Percentiles rank a stretch among this genome's conserved stretches.
Evolutionary conservation across 2,797 vertebrate species (phyloP).

Genomic region (Podargus strigoides): DNA sequence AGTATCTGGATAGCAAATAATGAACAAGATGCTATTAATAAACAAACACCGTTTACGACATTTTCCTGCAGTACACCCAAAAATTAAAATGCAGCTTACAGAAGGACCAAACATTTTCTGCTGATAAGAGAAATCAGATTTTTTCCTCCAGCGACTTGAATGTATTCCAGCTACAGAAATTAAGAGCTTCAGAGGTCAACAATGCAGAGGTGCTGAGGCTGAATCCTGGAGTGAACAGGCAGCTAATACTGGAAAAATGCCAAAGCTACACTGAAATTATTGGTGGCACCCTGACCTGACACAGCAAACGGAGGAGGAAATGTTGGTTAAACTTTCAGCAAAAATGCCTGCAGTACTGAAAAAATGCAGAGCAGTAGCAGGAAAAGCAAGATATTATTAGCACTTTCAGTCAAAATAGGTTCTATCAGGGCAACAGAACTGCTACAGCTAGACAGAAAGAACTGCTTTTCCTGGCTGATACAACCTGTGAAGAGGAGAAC

Average conservation of each 20-base stretch:
- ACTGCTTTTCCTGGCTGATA: background rate
- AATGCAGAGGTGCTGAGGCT: background rate
- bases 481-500: background rate
- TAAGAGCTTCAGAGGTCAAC: constrained; percentile 35
- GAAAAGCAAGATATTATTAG: constrained; percentile 22
- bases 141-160: background rate
- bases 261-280: background rate
- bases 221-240: background rate
- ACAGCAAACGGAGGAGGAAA: constrained; percentile 26
- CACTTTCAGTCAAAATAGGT: background rate
- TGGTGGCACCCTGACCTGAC: constrained; percentile 37
- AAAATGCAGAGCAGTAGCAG: background rate
- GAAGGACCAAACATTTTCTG: background rate
- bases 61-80: background rate
- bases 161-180: constrained; percentile 26
- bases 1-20: background rate
- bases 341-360: background rate
- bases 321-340: constrained; percentile 18
- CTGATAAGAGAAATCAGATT: background rate
- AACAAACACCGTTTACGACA: background rate
- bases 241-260: constrained; percentile 30
- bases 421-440: background rate
- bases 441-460: background rate
- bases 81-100: background rate
- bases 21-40: background rate